phyloP scores from a whole-genome alignment of 30 jellyfish, hydroid and myxozoan species.

The Turritopsis rubra region DNA sequence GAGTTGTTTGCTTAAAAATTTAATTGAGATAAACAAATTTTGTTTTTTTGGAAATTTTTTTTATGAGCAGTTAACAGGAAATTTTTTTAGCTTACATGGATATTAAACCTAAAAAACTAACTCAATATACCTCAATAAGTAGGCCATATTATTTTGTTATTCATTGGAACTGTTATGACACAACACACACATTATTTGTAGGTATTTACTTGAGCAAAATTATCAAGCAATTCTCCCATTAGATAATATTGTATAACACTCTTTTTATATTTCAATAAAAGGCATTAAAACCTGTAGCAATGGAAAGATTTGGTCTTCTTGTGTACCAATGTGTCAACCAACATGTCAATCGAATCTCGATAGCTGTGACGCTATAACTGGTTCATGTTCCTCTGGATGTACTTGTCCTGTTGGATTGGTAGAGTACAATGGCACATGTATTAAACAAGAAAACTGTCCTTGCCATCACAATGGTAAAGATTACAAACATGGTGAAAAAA shows the following conservation, averaged over 20 bases:
- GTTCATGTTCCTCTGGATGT: constrained; percentile 63
- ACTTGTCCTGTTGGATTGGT: constrained; percentile 62
- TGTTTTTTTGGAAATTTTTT: too few relatives aligned
- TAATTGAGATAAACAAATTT: too few relatives aligned
- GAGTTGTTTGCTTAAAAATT: too few relatives aligned
- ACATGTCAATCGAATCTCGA: constrained; percentile 10
- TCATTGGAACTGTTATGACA: too few relatives aligned
- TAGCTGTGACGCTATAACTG: constrained; percentile 6
- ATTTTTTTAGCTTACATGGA: too few relatives aligned
- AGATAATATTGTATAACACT: neutral
- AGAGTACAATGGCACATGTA: constrained; percentile 42
- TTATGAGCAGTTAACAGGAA: too few relatives aligned
- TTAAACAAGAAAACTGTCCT: constrained; percentile 40
- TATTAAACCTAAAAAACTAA: too few relatives aligned
- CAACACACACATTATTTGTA: too few relatives aligned
- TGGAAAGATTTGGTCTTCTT: constrained; percentile 13
- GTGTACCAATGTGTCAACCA: constrained; percentile 8
- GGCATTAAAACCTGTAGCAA: constrained; percentile 4
- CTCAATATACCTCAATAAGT: too few relatives aligned
- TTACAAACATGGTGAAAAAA: constrained; percentile 35
- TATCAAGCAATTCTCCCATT: too few relatives aligned
- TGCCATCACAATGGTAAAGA: constrained; percentile 69
- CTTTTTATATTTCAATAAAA: neutral
- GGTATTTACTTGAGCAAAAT: too few relatives aligned
- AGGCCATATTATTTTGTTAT: too few relatives aligned